These are phyloP conservation scores for Drosophila nigrodunni DNA, from an alignment of 1,140 invertebrate species.

Conservation along the genomic window DNA sequence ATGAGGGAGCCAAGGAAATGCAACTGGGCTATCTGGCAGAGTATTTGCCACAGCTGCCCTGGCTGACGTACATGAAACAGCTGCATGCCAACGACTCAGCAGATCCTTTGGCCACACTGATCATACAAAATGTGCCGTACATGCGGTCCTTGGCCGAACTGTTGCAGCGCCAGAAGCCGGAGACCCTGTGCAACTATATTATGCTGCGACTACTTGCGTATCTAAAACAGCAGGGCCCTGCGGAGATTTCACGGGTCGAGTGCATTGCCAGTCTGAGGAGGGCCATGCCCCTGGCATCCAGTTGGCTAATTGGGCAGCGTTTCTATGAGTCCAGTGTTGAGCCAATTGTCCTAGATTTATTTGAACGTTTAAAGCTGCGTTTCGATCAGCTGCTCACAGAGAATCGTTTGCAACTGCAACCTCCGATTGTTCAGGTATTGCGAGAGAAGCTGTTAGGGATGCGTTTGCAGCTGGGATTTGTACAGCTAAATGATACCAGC, in stretches of 20 bases:
- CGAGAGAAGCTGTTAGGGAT: slow-evolving; percentile 62
- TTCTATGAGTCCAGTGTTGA: slow-evolving; percentile 48
- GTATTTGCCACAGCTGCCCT: slow-evolving; percentile 68
- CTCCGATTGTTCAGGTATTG: slow-evolving; percentile 59
- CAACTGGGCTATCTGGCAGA: slow-evolving; percentile 70
- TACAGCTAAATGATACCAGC: slow-evolving; percentile 51
- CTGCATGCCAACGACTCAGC: slow-evolving; percentile 39
- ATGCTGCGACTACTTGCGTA: slow-evolving; percentile 71
- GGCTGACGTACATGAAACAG: slow-evolving; percentile 62
- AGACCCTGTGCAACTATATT: slow-evolving; percentile 76
- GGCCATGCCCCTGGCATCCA: slow-evolving; percentile 75
- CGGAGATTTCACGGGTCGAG: slow-evolving; percentile 67
- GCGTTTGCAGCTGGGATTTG: slow-evolving; percentile 66
- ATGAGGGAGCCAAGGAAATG: slow-evolving; percentile 75
- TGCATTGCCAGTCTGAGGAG: slow-evolving; percentile 72
- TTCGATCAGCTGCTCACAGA: slow-evolving; percentile 62
- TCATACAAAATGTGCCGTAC: slow-evolving; percentile 76
- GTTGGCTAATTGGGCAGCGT: slow-evolving; percentile 67
- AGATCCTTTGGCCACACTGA: slow-evolving; percentile 60
- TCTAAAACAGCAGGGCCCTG: slow-evolving; percentile 72
- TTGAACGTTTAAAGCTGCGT: slow-evolving; percentile 50
- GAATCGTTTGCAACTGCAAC: slow-evolving; percentile 66
- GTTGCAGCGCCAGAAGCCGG: slow-evolving; percentile 48
- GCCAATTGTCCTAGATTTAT: slow-evolving; percentile 40
- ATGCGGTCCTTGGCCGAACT: slow-evolving; percentile 62